Evolutionary conservation across 2,113 vertebrate species (phyloP), one percentile per base, ranked within the genome.

Genomic region (Dolichotis patagonum): DNA sequence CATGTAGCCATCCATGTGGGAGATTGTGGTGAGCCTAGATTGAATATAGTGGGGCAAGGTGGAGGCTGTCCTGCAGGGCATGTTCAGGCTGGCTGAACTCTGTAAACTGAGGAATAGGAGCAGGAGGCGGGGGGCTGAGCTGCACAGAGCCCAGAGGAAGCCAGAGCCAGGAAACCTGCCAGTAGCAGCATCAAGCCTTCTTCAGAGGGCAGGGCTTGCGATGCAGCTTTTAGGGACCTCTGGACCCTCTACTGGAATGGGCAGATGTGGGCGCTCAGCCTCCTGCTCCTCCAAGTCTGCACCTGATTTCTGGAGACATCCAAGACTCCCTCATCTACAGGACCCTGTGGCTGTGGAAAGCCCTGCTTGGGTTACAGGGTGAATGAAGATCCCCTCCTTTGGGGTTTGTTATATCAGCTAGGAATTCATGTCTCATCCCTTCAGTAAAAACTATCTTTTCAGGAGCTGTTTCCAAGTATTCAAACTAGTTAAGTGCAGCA

Each of bases 381-480:
- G 26, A 26, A 5, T 6, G 13, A 26, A 43, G 22, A 38, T 78
- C 56, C 16, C 38, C 65, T 81, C 26, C 56, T 58, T 38, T 49
- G 62, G 10, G 13, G 16, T 69, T 63, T 65, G n/a, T 13, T 41
- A 16, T 4, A 16, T 86, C 78, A 81, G 32, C 75, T 30, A 58
- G 87, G 38, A 71, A 58, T 58, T 58, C 41, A 13, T 1, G 7
- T 86, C 56, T 78, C 69, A 43, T 69, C 52, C 60, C 35, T 71
- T 77, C 43, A 60, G 4, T 60, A 24, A 41, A 58, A 82, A 43
- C 78, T 71, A 67, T 73, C 80, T 86, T 91, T 73, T 67, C 69
- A 77, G 95, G 94, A 94, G 85, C 90, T 90, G 65, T 80, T 88
- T 83, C 11, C 17, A 65, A 32, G 49, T 87, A 32, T 52, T 91